Evolutionary conservation across 2,113 vertebrate genomes (phyloP), one percentile per base, ranked within the genome.

Genomic region (Peucedramus taeniatus): DNA sequence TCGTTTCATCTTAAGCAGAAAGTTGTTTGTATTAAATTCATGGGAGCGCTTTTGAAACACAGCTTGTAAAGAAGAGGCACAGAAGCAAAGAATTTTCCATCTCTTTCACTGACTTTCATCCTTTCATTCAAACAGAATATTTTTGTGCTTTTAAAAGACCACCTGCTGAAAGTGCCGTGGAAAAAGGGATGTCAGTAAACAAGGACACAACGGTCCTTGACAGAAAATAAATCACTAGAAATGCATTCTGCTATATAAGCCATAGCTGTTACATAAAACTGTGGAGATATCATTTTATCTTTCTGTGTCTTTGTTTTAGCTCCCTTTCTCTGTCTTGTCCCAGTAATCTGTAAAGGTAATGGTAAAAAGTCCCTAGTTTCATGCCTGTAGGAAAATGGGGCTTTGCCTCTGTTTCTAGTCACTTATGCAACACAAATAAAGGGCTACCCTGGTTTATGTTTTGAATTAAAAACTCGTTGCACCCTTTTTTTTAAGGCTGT

Each of bases 101-200:
- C 39, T 65, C 83, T 79, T 64, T 74, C 64, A 70, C 16, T 5
- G 18, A 56, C 77, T 94, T 96, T 84, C 53, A 87, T 66, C 72
- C 59, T 89, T 89, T 64, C 68, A 92, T 72, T 92, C 91, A 86
- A 93, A 91, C 39, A 83, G 89, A 95, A 30, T 91, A 84, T 75
- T 89, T 76, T 44, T 51, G 69, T 84, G 61, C 74, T 94, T 83
- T 94, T 94, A 89, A 84, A 95, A 84, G 69, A 82, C 74, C 87
- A 91, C 72, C 70, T 81, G 87, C 83, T 87, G 83, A 75, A 94
- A 87, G 53, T 20, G 16, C 45, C 0, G 0, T 56, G 69, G 50
- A 82, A 83, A 82, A 87, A 89, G 61, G 24, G 50, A 35, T 75
- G 89, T 53, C 23, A 14, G 88, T 91, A 94, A 90, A 95, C 65